Base-by-base conservation (phyloP, 2,113 vertebrate genomes). In the Scortum barcoo region DNA sequence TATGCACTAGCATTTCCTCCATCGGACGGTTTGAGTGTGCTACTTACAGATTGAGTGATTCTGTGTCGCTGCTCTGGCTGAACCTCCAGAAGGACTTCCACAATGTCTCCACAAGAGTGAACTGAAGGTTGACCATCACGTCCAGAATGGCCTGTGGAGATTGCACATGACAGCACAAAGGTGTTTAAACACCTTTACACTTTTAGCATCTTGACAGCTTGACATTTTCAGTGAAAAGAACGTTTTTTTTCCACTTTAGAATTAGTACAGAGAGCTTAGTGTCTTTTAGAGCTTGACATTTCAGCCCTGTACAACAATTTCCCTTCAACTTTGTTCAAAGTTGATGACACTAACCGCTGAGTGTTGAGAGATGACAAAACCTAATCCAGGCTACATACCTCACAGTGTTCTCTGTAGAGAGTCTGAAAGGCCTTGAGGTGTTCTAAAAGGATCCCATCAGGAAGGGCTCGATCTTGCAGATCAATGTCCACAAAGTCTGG, bases 1-100 rank as follows among this genome's bases (percentile, higher is more conserved):
- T 17, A n/a, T 50, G 33, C 17, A 13, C 28, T 2, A 4, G 40
- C 69, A 44, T 63, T 30, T 65, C 28, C 44, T 51, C 66, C 14
- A 28, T 78, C 10, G 13, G 20, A 54, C 22, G 56, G 30, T 26
- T 46, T 69, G 1, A 24, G 24, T 38, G 44, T 42, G 16, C 60
- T 68, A 94, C 96, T 96, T 88, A 97, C 97, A 97, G 93, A 20
- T 93, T 95, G 70, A 96, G 92, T 0, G 95, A 85, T 1, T 96
- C 94, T 1, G 92, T 77, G 66, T 97, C 96, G 0, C 82, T 95
- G 88, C 92, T 93, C 89, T 96, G 96, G 81, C 95, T 96, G 93
- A 96, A 97, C 89, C 97, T 95, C 97, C 97, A 98, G 91, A 97
- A 98, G 28, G 95, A 97, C 88, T 98, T 97, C 97, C 97, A 98